These are phyloP conservation scores for Siniperca chuatsi DNA, from an alignment of 2,113 vertebrate genomes.

Conservation along the genomic window DNA sequence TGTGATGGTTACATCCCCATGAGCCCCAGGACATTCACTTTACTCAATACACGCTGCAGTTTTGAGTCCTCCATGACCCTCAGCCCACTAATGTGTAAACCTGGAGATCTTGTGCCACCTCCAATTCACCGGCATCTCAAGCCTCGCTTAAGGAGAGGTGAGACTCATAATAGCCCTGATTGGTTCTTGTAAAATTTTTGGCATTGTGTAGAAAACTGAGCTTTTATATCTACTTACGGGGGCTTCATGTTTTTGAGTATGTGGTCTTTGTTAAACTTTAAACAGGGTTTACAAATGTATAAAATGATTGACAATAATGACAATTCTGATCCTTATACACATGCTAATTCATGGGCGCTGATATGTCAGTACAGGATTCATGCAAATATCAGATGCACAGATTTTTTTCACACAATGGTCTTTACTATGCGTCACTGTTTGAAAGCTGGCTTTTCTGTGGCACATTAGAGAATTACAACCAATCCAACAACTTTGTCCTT, in stretches of 20 bases:
- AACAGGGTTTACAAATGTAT: neutral
- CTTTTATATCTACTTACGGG: neutral
- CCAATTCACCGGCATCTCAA: constrained; percentile 96
- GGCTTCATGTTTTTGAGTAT: neutral
- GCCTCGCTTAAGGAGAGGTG: constrained; percentile 91
- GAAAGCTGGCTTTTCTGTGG: neutral
- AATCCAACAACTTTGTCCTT: constrained; percentile 16
- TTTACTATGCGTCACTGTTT: neutral
- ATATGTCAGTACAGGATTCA: neutral
- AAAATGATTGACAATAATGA: neutral
- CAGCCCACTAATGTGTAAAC: constrained; percentile 78
- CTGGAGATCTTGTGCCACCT: constrained; percentile 88
- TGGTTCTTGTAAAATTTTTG: neutral
- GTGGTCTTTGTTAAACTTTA: neutral
- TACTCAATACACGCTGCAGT: constrained; percentile 71
- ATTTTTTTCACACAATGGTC: neutral
- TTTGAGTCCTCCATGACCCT: constrained; percentile 82
- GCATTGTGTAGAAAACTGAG: neutral
- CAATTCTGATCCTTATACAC: neutral
- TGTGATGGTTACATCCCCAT: constrained; percentile 94
- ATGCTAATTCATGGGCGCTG: neutral
- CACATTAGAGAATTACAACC: neutral
- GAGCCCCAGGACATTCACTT: constrained; percentile 84
- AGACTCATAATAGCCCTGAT: constrained; percentile 41
- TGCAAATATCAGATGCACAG: constrained; percentile 1